Percentiles rank a stretch among this genome's conserved stretches.
phyloP scores from a whole-genome alignment of 2,888 invertebrate species.

The Atrina japonica region DNA sequence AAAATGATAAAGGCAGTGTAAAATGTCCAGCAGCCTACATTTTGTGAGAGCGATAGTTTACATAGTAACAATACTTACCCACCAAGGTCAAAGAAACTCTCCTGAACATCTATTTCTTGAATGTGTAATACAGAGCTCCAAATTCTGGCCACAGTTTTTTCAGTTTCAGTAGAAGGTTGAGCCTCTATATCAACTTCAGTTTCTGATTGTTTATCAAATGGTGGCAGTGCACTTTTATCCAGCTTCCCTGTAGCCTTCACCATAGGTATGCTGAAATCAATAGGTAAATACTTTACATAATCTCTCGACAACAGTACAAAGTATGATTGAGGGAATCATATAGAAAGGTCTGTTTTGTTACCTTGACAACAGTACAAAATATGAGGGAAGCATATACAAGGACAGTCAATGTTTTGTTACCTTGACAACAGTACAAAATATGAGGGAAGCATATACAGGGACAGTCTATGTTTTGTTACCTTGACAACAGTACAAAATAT shows the following conservation, averaged over 20 bases:
- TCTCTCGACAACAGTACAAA: no score
- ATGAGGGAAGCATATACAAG: no score
- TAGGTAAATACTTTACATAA: not conserved
- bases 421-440: no score
- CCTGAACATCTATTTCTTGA: constrained; percentile 79
- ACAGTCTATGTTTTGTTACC: no score
- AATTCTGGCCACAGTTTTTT: constrained; percentile 75
- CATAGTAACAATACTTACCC: no score
- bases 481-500: no score
- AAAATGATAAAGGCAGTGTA: no score
- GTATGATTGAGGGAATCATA: not conserved
- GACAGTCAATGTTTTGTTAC: no score
- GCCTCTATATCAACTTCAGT: constrained; percentile 74
- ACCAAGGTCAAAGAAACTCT: constrained; percentile 81
- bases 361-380: not conserved
- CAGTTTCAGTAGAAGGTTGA: constrained; percentile 78
- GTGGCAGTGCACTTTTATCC: constrained; percentile 79
- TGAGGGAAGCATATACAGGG: no score
- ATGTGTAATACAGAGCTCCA: constrained; percentile 78
- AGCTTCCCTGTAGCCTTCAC: constrained; percentile 80
- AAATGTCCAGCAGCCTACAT: no score
- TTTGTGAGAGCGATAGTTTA: no score
- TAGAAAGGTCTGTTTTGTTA: no score
- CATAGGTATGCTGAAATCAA: constrained; percentile 77
- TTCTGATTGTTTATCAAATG: constrained; percentile 67